Conservation (phyloP, 2,113 vertebrate species). For the Arizona elegans region DNA sequence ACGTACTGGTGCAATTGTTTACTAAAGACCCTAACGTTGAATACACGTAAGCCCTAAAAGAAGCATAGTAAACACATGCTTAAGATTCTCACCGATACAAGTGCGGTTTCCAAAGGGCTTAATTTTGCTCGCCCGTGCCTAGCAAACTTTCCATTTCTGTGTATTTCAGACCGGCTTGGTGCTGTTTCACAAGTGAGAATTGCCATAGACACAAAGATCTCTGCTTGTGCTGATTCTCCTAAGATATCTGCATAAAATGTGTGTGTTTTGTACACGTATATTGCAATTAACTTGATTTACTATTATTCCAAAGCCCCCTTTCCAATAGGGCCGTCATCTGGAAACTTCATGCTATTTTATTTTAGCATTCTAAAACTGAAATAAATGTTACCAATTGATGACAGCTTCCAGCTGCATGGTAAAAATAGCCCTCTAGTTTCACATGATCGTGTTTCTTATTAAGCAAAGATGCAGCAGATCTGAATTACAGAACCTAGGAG, state of each 20-base stretch:
- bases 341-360: constrained; percentile 69
- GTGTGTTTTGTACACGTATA: constrained; percentile 32
- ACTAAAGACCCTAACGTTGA: background rate
- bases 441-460: constrained; percentile 66
- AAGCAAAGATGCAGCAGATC: constrained; percentile 55
- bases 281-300: constrained; percentile 64
- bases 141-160: background rate
- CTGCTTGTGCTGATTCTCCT: background rate
- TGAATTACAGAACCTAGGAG: constrained; percentile 43
- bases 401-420: constrained; percentile 68
- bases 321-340: constrained; percentile 57
- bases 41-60: background rate
- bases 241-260: background rate
- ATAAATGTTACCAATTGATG: constrained; percentile 67
- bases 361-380: constrained; percentile 62
- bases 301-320: constrained; percentile 62
- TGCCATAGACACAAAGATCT: background rate
- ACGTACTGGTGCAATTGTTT: background rate
- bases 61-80: background rate
- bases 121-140: background rate
- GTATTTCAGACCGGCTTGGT: background rate
- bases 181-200: background rate
- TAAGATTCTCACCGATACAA: background rate
- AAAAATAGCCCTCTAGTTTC: constrained; percentile 70
- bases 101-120: background rate